A percentile compares a stretch with the other conserved stretches of the same genome.
Conservation (phyloP, 2,888 invertebrate species). For the Pyrgus malvae region DNA sequence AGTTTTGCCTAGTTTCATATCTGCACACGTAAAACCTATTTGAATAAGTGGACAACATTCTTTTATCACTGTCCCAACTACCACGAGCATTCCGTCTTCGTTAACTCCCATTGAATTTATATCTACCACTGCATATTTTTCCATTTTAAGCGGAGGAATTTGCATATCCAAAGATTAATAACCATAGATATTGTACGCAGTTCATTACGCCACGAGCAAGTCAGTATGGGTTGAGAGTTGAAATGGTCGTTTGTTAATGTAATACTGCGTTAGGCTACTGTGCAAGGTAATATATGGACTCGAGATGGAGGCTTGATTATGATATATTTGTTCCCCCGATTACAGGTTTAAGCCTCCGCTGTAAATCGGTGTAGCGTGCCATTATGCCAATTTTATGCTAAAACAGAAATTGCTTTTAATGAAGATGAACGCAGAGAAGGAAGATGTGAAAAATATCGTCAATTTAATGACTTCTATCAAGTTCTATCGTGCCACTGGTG, state of each 20-base stretch:
- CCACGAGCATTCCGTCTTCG: slow-evolving; percentile 7
- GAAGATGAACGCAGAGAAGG: slow-evolving; percentile 3
- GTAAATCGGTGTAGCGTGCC: slow-evolving; percentile 45
- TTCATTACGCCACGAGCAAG: slow-evolving; percentile 16
- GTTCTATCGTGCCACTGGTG: background rate
- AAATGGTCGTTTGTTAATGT: slow-evolving; percentile 19
- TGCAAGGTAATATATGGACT: slow-evolving; percentile 48
- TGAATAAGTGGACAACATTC: slow-evolving; percentile 3
- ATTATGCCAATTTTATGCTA: slow-evolving; percentile 46
- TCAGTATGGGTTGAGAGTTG: slow-evolving; percentile 15
- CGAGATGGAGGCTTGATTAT: slow-evolving; percentile 52
- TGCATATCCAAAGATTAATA: slow-evolving; percentile 24
- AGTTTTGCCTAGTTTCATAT: no score
- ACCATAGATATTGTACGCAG: slow-evolving; percentile 18
- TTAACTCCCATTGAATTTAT: slow-evolving; percentile 15
- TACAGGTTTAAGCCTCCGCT: slow-evolving; percentile 38
- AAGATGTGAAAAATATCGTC: slow-evolving; percentile 1
- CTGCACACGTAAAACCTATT: background rate
- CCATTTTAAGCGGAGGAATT: slow-evolving; percentile 10
- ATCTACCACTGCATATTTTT: slow-evolving; percentile 10
- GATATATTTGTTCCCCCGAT: slow-evolving; percentile 48
- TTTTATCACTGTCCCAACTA: background rate
- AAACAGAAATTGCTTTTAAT: slow-evolving; percentile 17
- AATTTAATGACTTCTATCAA: background rate
- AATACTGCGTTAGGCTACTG: slow-evolving; percentile 36